Conservation (phyloP, 2,797 vertebrate genomes). For the Varecia variegata region DNA sequence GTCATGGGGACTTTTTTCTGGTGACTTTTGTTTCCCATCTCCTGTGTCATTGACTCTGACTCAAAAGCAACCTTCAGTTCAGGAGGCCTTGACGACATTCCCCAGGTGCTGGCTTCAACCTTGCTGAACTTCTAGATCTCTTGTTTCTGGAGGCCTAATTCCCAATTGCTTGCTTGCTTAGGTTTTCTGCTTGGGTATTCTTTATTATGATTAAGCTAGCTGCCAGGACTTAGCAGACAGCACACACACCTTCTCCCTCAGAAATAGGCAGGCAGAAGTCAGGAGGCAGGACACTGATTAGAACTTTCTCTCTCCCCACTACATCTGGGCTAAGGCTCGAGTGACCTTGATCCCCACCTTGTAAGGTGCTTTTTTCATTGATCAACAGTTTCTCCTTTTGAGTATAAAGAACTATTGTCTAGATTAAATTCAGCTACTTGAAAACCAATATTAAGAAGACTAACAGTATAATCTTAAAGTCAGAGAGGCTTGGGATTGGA, state of each 20-base stretch:
- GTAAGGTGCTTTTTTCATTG: background rate
- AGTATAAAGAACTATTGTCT: background rate
- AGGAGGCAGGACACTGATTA: background rate
- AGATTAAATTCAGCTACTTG: constrained; percentile 5
- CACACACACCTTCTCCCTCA: background rate
- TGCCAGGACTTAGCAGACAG: background rate
- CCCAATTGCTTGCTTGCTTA: too few species aligned
- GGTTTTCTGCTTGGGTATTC: background rate
- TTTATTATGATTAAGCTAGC: background rate
- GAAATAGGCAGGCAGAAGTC: background rate
- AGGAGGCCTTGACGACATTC: too few species aligned
- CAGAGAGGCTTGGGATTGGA: background rate
- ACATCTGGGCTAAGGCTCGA: background rate
- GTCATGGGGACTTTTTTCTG: background rate
- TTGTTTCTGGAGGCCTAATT: background rate
- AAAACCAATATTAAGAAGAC: background rate
- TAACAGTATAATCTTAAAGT: background rate
- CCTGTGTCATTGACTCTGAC: background rate
- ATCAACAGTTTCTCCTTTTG: constrained; percentile 6
- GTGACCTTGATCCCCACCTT: background rate
- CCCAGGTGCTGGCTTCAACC: background rate
- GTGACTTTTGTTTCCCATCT: background rate
- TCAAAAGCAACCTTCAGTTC: background rate
- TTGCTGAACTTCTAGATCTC: background rate
- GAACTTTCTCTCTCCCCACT: background rate